Percentiles rank a stretch among this genome's conserved stretches.
Conservation (phyloP, 2,113 vertebrate species). For the Grammomys surdaster region DNA sequence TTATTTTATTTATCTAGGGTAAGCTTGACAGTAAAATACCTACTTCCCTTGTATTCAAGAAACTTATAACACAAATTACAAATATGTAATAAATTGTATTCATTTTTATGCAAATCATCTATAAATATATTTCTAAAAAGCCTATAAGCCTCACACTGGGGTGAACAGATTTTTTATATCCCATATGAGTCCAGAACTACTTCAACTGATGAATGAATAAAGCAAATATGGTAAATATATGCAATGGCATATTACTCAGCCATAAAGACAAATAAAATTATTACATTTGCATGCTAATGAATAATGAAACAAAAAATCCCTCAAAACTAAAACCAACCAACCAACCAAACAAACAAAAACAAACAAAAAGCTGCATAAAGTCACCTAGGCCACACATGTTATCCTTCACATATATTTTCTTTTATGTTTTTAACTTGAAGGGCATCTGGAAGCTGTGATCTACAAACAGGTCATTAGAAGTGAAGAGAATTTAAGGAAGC, state of each 20-base stretch:
- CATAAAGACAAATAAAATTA: not conserved
- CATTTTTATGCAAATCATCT: slow-evolving; percentile 31
- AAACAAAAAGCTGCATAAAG: too few relatives aligned
- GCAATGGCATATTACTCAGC: not conserved
- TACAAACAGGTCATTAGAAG: not conserved
- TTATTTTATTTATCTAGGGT: not conserved
- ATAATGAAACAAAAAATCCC: not conserved
- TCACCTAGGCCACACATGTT: not conserved
- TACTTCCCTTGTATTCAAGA: not conserved
- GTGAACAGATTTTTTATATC: not conserved
- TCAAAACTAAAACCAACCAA: too few relatives aligned
- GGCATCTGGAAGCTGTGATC: not conserved
- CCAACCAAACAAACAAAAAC: too few relatives aligned
- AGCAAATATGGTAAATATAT: not conserved
- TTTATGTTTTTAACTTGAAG: not conserved
- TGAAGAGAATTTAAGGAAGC: not conserved
- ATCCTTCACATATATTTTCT: not conserved
- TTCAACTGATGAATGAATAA: not conserved
- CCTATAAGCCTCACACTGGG: not conserved
- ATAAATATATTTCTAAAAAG: slow-evolving; percentile 12
- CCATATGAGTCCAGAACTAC: not conserved
- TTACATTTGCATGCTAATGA: not conserved
- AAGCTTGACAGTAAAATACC: not conserved
- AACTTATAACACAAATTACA: not conserved
- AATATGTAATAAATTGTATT: not conserved